A percentile compares a stretch with the other conserved stretches of the same genome.
These are phyloP conservation scores for Marronus borbonicus DNA, from an alignment of 2,888 invertebrate species.

Conservation along the genomic window DNA sequence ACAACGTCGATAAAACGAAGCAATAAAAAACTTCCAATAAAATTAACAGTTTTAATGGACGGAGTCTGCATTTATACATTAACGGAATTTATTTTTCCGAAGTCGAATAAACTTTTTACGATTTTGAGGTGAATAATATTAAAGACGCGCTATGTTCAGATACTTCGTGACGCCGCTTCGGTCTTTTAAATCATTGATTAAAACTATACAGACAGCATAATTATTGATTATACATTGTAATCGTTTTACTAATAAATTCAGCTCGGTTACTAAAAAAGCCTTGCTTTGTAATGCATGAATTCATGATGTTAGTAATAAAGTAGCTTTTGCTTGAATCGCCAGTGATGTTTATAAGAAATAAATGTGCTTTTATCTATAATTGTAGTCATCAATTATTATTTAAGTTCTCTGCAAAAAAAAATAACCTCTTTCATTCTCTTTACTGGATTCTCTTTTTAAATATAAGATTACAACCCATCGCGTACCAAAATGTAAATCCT, in stretches of 20 bases:
- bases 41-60: constrained; percentile 45
- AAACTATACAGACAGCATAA: background rate
- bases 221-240: background rate
- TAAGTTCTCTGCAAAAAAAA: too few species aligned
- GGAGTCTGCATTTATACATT: constrained; percentile 15
- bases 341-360: too few species aligned
- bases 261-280: background rate
- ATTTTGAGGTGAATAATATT: constrained; percentile 16
- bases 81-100: constrained; percentile 24
- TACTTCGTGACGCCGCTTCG: background rate
- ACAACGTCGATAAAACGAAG: constrained; percentile 45
- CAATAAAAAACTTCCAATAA: constrained; percentile 39
- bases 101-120: constrained; percentile 28
- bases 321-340: too few species aligned
- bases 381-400: too few species aligned
- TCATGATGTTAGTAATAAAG: too few species aligned
- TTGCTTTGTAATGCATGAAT: too few species aligned
- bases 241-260: background rate
- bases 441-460: too few species aligned
- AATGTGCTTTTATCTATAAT: too few species aligned
- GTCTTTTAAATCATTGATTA: background rate
- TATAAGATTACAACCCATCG: too few species aligned
- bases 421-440: too few species aligned
- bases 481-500: too few species aligned
- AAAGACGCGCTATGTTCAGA: constrained; percentile 10